Base-by-base conservation (phyloP, 1,140 invertebrate species). In the Hylaeus volcanicus region DNA sequence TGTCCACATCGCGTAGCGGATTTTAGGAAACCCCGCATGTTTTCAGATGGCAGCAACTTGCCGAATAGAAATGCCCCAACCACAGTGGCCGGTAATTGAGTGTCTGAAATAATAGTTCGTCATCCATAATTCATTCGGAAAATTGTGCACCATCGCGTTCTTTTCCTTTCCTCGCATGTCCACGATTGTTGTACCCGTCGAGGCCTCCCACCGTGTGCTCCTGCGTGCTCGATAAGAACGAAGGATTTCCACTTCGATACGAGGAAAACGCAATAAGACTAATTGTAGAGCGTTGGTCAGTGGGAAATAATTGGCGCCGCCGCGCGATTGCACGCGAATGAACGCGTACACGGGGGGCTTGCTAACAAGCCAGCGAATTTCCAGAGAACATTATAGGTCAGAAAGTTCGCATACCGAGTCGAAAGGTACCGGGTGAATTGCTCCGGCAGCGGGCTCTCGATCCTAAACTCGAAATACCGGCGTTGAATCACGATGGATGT, bases 291-390 rank as follows among this genome's bases (percentile, higher is more conserved):
- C 45, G 45, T 26, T 41, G 39, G 66, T 37, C 83, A 48, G 14
- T 71, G 79, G 79, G 9, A 71, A 85, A 71, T 86, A 85, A 86
- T 86, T 81, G 56, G 15, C 77, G 53, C 53, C 75, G 64, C 15
- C 45, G 75, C 37, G 51, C 71, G 64, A 69, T 60, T 43, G 41
- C 26, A 56, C 73, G 56, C 63, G 63, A 85, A 81, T 63, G 45
- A 37, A 66, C 69, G 45, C 51, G 37, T 69, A 48, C 45, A 63
- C 61, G 61, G n/a, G 45, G 53, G 15, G 43, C n/a, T 72, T 76
- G 53, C 56, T 78, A 82, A 85, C 74, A 81, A 81, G 45, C 69
- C 55, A 56, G 14, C 60, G 64, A 81, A 77, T 84, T 77, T 85
- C 43, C 68, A n/a, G 39, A 12, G 37, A 58, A 43, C 37, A 41